These are phyloP conservation scores for Bos indicus DNA, from an alignment of 2,113 vertebrate genomes.

Conservation along the genomic window DNA sequence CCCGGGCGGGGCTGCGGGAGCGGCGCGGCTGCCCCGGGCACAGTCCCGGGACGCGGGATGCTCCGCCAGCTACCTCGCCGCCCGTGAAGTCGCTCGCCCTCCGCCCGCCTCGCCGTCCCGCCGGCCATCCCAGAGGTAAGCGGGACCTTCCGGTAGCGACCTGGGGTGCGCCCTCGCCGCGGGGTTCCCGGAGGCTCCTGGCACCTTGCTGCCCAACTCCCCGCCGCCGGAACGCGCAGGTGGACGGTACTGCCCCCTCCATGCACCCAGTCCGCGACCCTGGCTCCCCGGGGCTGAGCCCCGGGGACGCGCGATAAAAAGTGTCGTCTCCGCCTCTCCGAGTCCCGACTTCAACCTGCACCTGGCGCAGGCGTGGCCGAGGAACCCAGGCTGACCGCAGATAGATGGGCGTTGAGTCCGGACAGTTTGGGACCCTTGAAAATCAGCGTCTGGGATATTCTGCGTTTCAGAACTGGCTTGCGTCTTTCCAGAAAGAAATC, in stretches of 20 bases:
- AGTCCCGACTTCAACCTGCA: neutral
- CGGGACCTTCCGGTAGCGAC: neutral
- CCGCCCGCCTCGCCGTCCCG: neutral
- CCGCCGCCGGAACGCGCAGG: neutral
- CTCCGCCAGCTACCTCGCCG: neutral
- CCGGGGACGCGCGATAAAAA: no score
- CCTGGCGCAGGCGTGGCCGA: neutral
- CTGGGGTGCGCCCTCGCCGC: neutral
- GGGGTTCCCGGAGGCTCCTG: neutral
- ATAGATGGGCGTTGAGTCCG: neutral
- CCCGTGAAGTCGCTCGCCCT: neutral
- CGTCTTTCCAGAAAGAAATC: neutral
- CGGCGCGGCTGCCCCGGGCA: rapidly evolving
- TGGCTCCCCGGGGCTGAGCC: neutral
- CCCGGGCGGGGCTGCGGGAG: neutral
- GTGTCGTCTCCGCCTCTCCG: neutral
- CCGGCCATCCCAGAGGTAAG: slow-evolving; percentile 49
- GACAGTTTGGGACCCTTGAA: neutral
- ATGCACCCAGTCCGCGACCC: neutral
- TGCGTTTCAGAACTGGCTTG: neutral
- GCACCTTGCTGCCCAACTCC: neutral
- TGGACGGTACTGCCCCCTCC: neutral
- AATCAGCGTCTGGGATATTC: neutral
- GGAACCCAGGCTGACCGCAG: rapidly evolving
- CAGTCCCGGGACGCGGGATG: neutral